Evolutionary conservation across 1,140 invertebrate species (phyloP).

Genomic region (Neoseiulus cucumeris): DNA sequence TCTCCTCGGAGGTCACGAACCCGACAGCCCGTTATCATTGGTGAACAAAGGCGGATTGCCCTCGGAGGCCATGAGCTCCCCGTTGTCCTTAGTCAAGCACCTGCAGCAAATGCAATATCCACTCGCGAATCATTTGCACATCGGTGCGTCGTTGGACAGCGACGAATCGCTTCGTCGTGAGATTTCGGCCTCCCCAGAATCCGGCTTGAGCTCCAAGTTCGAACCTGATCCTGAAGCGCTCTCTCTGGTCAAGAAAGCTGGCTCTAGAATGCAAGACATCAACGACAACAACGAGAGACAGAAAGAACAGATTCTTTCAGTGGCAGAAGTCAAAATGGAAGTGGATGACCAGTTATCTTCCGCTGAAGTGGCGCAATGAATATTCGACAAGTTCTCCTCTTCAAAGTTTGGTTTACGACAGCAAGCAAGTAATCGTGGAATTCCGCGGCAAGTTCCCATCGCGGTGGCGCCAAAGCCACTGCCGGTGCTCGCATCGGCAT

Average conservation of each 20-base stretch:
- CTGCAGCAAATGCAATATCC: conserved; percentile 8
- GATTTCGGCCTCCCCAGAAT: background rate
- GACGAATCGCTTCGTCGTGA: background rate
- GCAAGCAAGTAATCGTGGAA: no score
- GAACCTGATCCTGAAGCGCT: conserved; percentile 10
- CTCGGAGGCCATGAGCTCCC: background rate
- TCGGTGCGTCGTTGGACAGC: background rate
- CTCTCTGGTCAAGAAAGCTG: conserved; percentile 11
- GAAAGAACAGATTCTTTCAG: background rate
- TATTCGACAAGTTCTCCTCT: background rate
- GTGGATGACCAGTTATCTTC: background rate
- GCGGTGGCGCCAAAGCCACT: no score
- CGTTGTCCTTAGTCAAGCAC: background rate
- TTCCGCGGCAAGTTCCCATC: no score
- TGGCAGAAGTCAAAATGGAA: background rate
- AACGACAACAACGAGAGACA: conserved; percentile 1
- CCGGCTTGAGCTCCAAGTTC: conserved; percentile 10
- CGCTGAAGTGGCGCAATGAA: background rate
- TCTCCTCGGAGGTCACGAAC: background rate
- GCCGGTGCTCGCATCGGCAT: no score
- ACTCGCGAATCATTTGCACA: background rate
- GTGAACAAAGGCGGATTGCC: background rate
- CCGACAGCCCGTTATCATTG: background rate
- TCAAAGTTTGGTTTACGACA: no score
- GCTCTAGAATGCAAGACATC: background rate